Evolutionary conservation across 30 jellyfish, hydroid and myxozoan species (phyloP), one percentile per base, ranked within the genome.

Genomic region (Cassiopea xamachana): DNA sequence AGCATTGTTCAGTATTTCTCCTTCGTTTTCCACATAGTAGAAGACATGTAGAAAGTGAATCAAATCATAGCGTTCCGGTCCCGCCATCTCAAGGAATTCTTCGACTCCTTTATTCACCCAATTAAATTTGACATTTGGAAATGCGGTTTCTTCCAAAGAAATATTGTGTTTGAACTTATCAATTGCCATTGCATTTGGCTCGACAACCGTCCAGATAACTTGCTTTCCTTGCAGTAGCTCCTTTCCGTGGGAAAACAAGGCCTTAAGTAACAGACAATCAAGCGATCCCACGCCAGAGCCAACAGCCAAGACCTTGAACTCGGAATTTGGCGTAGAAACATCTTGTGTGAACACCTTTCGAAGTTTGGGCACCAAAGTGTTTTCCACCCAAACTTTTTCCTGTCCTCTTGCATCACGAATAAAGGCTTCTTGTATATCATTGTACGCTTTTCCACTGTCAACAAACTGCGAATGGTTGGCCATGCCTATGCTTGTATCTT

Each of bases 101-200:
- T 81, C 90, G 18, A 81, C 68, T 19, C 80, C 55, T 81, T 81
- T 45, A 44, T 81, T 45, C 1, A 61, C 46, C 90, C 90, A 81
- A 13, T 7, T 50, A 62, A 81, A 81, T 39, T 62, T 79, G 1
- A 81, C 90, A 4, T 14, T 46, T 1, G 7, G 69, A n/a, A n/a
- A 45, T 19, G 1, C 10, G 1, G 10, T 46, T 1, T 10, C 55
- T 1, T 13, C 27, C 48, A 45, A 7, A 1, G 51, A 39, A 5
- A 67, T 44, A 1, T 50, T 15, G 47, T 64, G 48, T 73, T 62
- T 60, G 69, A 81, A 81, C 79, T 10, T 17, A 60, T 81, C 62
- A 15, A 81, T 39, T 2, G 90, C 68, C 48, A 19, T 3, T 16
- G 10, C 71, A 67, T 64, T 64, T 4, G 90, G 90, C 13, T 81